Evolutionary conservation across 2,797 vertebrate species (phyloP), one percentile per base, ranked within the genome.

Genomic region (Podarcis siculus): DNA sequence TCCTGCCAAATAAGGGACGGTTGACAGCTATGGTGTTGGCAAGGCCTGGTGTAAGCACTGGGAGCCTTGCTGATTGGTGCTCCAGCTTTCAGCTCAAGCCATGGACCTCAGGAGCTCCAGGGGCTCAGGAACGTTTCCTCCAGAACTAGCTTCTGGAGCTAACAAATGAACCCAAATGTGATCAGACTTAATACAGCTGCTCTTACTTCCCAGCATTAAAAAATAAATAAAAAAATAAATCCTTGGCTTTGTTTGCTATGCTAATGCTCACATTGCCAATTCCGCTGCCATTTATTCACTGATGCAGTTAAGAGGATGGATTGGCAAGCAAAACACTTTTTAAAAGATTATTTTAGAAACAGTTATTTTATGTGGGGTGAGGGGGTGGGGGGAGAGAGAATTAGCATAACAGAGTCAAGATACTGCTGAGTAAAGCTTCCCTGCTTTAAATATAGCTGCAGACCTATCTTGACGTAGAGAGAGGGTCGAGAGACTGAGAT

Each of bases 271-370:
- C 45, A 19, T 66, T 83, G 73, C 42, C 32, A 69, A 12, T 45
- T 79, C 23, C 30, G 6, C 66, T 32, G 49, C 75, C 61, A 78
- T 42, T 77, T 71, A 83, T 19, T 71, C 81, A 67, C 75, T 45
- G 84, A 72, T 37, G 49, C 82, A 79, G 37, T 45, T 89, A 78
- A 89, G 85, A 83, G 76, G 66, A 82, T 72, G 75, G 19, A 71
- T 61, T 89, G 84, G 84, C 84, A 86, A 69, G 83, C 27, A 27
- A 23, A 77, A 67, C 39, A 35, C 32, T 71, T 79, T 66, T 61
- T 19, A 79, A 83, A 76, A 78, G 32, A 86, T 86, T 86, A 86
- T 86, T 79, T 79, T 55, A 27, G 71, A 55, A 45, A 23, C 5
- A 3, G 30, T 72, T 86, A 37, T 42, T 35, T 83, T 79, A 35